Conservation (phyloP, 1,140 invertebrate genomes). For the Drosophila malerkotliana region DNA sequence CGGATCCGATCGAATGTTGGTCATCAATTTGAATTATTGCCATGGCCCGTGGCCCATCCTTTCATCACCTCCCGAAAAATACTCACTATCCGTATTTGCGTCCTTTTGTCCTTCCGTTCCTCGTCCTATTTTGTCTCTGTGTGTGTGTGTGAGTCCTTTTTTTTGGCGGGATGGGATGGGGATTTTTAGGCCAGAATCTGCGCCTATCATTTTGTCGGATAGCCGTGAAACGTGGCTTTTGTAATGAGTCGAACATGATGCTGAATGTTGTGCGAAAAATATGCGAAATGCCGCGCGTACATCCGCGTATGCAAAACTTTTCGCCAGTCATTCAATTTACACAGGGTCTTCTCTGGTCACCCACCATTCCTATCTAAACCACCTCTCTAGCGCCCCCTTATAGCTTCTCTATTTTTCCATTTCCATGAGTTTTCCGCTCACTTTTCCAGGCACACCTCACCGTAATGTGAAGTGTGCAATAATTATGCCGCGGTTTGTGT, state of each 20-base stretch:
- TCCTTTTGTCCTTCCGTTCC: background rate
- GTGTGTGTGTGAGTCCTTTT: background rate
- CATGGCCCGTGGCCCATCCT: slow-evolving; percentile 9
- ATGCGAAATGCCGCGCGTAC: slow-evolving; percentile 28
- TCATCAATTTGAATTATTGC: slow-evolving; percentile 51
- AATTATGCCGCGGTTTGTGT: slow-evolving; percentile 61
- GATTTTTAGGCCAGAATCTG: slow-evolving; percentile 24
- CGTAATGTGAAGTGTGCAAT: slow-evolving; percentile 61
- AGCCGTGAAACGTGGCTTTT: slow-evolving; percentile 56
- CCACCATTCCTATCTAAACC: background rate
- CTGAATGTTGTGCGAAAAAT: slow-evolving; percentile 18
- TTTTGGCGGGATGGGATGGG: background rate
- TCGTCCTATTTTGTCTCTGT: too few species aligned
- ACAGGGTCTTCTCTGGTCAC: background rate
- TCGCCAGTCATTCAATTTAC: slow-evolving; percentile 70
- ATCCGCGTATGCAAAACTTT: slow-evolving; percentile 34
- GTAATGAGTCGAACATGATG: slow-evolving; percentile 75
- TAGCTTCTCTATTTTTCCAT: background rate
- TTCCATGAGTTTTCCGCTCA: background rate
- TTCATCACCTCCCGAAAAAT: slow-evolving; percentile 7
- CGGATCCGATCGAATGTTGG: slow-evolving; percentile 33
- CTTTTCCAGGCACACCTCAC: slow-evolving; percentile 15
- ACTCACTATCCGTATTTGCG: background rate
- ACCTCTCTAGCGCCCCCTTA: too few species aligned
- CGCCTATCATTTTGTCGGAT: slow-evolving; percentile 42